Evolutionary conservation across 2,888 invertebrate genomes (phyloP).

Genomic region (Rotaria magnacalcarata): DNA sequence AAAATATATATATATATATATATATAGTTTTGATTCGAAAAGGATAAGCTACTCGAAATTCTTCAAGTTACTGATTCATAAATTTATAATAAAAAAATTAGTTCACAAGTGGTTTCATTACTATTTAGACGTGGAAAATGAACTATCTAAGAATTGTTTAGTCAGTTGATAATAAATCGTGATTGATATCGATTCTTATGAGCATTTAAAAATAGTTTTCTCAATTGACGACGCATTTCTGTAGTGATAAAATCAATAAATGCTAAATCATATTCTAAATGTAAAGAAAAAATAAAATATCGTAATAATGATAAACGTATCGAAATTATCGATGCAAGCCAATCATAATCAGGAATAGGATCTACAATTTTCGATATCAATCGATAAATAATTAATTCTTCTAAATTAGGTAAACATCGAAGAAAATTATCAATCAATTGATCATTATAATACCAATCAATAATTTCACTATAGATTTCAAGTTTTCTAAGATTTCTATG

Average conservation of each 20-base stretch:
- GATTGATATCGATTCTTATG: background rate
- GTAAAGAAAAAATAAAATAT: background rate
- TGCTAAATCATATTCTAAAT: background rate
- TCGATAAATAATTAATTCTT: background rate
- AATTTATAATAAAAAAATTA: background rate
- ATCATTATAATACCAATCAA: background rate
- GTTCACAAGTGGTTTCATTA: background rate
- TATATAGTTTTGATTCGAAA: too few species aligned
- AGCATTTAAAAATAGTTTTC: background rate
- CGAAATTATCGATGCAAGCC: background rate
- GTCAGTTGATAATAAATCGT: background rate
- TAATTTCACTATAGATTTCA: background rate
- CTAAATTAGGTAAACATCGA: background rate
- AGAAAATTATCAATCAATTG: background rate
- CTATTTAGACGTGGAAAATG: background rate
- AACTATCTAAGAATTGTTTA: background rate
- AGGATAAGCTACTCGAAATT: too few species aligned
- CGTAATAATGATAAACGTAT: background rate
- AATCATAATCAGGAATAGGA: background rate
- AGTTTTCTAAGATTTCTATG: background rate
- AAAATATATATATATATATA: too few species aligned
- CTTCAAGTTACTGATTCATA: too few species aligned
- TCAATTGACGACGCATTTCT: background rate
- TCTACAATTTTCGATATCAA: background rate
- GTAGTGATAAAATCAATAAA: background rate